Evolutionary conservation across 2,888 invertebrate species (phyloP).

Genomic region (Clivina fossor): DNA sequence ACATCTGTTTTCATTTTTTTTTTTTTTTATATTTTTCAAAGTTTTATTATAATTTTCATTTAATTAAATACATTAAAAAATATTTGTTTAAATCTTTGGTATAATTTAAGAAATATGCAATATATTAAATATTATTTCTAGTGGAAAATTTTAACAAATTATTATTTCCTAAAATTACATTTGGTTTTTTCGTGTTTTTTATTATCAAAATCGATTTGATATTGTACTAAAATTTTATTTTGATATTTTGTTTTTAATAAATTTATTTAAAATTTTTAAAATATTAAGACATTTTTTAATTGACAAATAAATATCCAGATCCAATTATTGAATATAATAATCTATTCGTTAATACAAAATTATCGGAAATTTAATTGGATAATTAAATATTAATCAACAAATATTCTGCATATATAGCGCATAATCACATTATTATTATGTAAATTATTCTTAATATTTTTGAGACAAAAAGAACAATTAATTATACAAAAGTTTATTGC

Average conservation of each 20-base stretch:
- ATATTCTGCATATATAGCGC: too few relatives aligned
- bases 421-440: too few relatives aligned
- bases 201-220: not conserved
- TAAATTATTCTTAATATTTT: too few relatives aligned
- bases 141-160: not conserved
- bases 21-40: not conserved
- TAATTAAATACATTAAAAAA: not conserved
- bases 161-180: not conserved
- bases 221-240: not conserved
- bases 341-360: too few relatives aligned
- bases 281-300: not conserved
- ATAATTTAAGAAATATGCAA: not conserved
- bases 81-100: conserved; percentile 2
- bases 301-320: too few relatives aligned
- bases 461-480: not conserved
- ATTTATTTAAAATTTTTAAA: not conserved
- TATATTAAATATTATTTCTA: not conserved
- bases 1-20: too few relatives aligned
- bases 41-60: not conserved
- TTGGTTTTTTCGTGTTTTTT: not conserved
- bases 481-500: not conserved
- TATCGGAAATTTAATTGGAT: too few relatives aligned
- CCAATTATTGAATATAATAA: too few relatives aligned
- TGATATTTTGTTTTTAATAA: not conserved
- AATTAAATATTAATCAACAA: too few relatives aligned